A percentile compares a stretch with the other conserved stretches of the same genome.
These are phyloP conservation scores for Xenentodon cancila DNA, from an alignment of 2,797 vertebrate genomes.

Conservation along the genomic window DNA sequence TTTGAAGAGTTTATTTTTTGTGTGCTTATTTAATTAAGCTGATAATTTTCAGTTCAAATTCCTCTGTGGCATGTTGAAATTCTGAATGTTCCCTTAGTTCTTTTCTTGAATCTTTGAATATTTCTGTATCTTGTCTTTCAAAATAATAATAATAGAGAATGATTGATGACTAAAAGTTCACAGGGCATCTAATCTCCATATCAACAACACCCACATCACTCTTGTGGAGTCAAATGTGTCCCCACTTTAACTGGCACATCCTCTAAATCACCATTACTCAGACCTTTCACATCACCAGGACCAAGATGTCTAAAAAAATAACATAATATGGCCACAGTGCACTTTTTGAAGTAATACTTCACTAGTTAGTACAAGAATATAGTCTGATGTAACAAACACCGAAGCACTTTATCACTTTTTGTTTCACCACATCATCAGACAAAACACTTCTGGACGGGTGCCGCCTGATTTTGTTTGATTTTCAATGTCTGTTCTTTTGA, in stretches of 20 bases:
- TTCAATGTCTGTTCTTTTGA: background rate
- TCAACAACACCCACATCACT: constrained; percentile 8
- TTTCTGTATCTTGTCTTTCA: background rate
- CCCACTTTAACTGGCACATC: constrained; percentile 51
- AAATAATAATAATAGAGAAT: background rate
- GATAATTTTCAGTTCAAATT: too few species aligned
- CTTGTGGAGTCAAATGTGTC: constrained; percentile 9
- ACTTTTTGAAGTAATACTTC: background rate
- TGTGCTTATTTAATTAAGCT: too few species aligned
- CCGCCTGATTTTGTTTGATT: constrained; percentile 3
- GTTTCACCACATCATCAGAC: constrained; percentile 24
- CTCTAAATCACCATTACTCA: constrained; percentile 18
- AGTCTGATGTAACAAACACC: constrained; percentile 25
- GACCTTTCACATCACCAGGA: constrained; percentile 19
- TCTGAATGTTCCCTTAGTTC: too few species aligned
- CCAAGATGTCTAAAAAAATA: constrained; percentile 14
- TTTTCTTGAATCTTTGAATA: background rate
- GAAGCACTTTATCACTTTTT: constrained; percentile 1
- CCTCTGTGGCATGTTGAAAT: too few species aligned
- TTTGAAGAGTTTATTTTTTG: too few species aligned
- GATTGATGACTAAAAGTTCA: background rate
- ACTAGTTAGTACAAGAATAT: constrained; percentile 30
- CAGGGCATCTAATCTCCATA: background rate
- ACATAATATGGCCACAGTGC: background rate
- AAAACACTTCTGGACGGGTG: constrained; percentile 34